A percentile compares a stretch with the other conserved stretches of the same genome.
phyloP scores from a whole-genome alignment of 2,888 invertebrate genomes.

The Cephonodes hylas region DNA sequence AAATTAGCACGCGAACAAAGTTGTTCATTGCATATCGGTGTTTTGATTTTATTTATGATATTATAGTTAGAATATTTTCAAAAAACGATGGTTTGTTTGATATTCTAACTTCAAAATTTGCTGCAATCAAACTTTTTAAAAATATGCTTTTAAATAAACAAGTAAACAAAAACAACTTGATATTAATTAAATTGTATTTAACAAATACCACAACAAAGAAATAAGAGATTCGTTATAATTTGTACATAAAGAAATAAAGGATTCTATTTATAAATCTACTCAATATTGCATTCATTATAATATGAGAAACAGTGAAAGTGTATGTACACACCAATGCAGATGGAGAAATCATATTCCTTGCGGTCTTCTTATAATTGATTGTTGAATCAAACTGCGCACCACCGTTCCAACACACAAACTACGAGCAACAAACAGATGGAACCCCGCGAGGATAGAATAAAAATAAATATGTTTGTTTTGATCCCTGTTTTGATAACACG shows the following conservation, averaged over 20 bases:
- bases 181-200: neutral
- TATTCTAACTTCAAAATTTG: neutral
- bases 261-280: neutral
- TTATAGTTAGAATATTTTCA: no score
- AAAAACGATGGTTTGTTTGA: neutral
- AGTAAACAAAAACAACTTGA: neutral
- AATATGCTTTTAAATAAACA: neutral
- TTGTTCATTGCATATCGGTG: no score
- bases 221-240: neutral
- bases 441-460: slow-evolving; percentile 27
- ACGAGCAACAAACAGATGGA: slow-evolving; percentile 22
- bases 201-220: neutral
- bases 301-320: slow-evolving; percentile 20
- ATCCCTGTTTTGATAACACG: slow-evolving; percentile 27
- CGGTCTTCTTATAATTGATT: slow-evolving; percentile 17
- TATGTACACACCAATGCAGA: slow-evolving; percentile 36
- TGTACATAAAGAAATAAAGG: neutral
- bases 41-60: no score
- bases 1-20: no score
- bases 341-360: slow-evolving; percentile 35
- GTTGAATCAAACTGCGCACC: slow-evolving; percentile 31
- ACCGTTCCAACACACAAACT: slow-evolving; percentile 16
- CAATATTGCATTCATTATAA: neutral
- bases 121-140: neutral
- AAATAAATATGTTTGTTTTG: slow-evolving; percentile 40